A percentile compares a stretch with the other conserved stretches of the same genome.
Evolutionary conservation across 1,140 invertebrate species (phyloP).

Genomic region (Meloidogyne floridensis): DNA sequence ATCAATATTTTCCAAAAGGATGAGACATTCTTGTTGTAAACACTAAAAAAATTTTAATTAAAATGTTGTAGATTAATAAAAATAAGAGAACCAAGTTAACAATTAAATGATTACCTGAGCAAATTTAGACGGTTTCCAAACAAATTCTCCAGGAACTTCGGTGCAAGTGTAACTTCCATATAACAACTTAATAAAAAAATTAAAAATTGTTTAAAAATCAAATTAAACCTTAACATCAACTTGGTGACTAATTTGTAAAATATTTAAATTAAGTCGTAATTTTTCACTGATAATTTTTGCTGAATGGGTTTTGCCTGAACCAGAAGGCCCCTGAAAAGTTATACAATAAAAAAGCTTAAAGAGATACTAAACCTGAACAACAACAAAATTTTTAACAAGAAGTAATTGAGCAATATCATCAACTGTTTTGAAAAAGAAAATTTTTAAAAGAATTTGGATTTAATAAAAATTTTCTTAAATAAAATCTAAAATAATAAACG

Average conservation of each 20-base stretch:
- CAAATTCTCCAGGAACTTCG: conserved; percentile 92
- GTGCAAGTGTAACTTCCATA: conserved; percentile 92
- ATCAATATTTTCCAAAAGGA: conserved; percentile 94
- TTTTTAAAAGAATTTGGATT: no score
- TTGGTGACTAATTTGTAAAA: conserved; percentile 93
- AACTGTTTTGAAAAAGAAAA: neutral
- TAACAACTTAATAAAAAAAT: conserved; percentile 73
- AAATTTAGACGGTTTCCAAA: conserved; percentile 89
- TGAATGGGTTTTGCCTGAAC: conserved; percentile 88
- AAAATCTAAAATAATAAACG: no score
- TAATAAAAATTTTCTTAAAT: no score
- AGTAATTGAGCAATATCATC: conserved; percentile 2
- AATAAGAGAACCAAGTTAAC: neutral
- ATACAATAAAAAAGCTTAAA: neutral
- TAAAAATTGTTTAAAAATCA: neutral
- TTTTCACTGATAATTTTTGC: conserved; percentile 85
- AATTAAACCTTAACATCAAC: conserved; percentile 81
- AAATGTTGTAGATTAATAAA: neutral
- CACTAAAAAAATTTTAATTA: conserved; percentile 71
- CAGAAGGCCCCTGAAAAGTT: conserved; percentile 76
- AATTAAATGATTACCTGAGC: conserved; percentile 72
- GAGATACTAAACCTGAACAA: conserved; percentile 13
- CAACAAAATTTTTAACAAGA: conserved; percentile 16
- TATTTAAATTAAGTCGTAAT: conserved; percentile 68
- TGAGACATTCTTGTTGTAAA: conserved; percentile 83